Evolutionary conservation across 2,888 invertebrate species (phyloP), one percentile per base, ranked within the genome.

Genomic region (Dynastes hyllus): DNA sequence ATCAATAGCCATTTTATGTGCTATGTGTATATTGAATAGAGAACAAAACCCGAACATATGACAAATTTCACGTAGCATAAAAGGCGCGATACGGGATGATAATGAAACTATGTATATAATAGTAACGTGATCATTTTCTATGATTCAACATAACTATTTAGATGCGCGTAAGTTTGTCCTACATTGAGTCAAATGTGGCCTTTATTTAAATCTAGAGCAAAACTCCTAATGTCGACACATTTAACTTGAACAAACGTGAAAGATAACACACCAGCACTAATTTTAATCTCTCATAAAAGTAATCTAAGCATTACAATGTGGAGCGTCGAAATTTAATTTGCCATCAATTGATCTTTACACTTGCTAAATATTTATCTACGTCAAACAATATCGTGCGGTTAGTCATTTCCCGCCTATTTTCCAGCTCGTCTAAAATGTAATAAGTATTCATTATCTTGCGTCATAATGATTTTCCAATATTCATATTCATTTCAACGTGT

Each of bases 381-480:
- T 75, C 73, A 61, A 58, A 73, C 73, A 75, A 27, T 75, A 40
- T 50, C 32, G 11, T 6, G 50, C 61, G 45, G 27, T 75, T 61
- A 61, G 73, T 61, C 27, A 75, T 50, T 61, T 61, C 16, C 45
- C 27, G 45, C 5, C 9, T 61, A 27, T n/a, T 40, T 61, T 22
- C 61, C 27, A 73, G 29, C 16, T 11, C 40, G 40, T 27, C 22
- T 11, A 61, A 75, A 13, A 45, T 63, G 22, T 27, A 61, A 11
- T 58, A 22, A 32, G 29, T 63, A 32, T 63, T 9, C 27, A 29
- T 63, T 27, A 55, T n/a, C 9, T 32, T 55, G 40, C 55, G 32
- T 71, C 73, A 22, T 73, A 61, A 75, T 63, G 58, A 75, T 63
- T 61, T 75, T 61, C 45, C 73, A 61, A 75, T 75, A 75, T 75